Evolutionary conservation across 2,797 vertebrate genomes (phyloP), one percentile per base, ranked within the genome.

Genomic region (Mycteria americana): DNA sequence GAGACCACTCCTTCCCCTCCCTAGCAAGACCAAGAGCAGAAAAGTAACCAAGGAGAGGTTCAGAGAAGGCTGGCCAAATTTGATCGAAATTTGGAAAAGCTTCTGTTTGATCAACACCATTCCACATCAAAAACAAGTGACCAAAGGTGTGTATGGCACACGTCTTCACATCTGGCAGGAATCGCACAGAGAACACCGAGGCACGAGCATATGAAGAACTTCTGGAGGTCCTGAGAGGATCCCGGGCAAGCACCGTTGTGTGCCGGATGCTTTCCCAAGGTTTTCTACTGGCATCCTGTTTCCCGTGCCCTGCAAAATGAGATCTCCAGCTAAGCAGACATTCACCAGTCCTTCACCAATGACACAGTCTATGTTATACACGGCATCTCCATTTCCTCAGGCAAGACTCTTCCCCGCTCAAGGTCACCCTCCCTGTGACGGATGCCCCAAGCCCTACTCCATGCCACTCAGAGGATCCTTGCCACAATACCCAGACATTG

Each of bases 61-160:
- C 9, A 5, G 39, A 63, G 39, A 43, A 79, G 12, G 6, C 19
- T 50, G 16, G 14, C 9, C n/a, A n/a, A n/a, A n/a, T n/a, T n/a
- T 50, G 6, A 74, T 24, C 4, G 4, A 59, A 39, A 39, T 31
- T 30, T 23, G 5, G 7, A 19, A 72, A 59, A 43, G 4, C 30
- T 68, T n/a, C 62, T 39, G 2, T 43, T 91, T 35, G 11, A 60
- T 9, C 24, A 80, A 31, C 4, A 13, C 6, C 11, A 35, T 43
- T 33, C 5, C 4, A 0, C 6, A 2, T 8, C 6, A 39, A 80
- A 41, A 22, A 5, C 8, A 28, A 56, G 27, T 7, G 4, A 39
- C 33, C 4, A 3, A 10, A 9, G 4, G 0, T 9, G 5, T 4
- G 1, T 4, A 16, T 7, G 2, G 8, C 3, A 16, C 18, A 43